A percentile compares a stretch with the other conserved stretches of the same genome.
phyloP scores from a whole-genome alignment of 1,140 invertebrate genomes.

The Zaprionus lachaisei region DNA sequence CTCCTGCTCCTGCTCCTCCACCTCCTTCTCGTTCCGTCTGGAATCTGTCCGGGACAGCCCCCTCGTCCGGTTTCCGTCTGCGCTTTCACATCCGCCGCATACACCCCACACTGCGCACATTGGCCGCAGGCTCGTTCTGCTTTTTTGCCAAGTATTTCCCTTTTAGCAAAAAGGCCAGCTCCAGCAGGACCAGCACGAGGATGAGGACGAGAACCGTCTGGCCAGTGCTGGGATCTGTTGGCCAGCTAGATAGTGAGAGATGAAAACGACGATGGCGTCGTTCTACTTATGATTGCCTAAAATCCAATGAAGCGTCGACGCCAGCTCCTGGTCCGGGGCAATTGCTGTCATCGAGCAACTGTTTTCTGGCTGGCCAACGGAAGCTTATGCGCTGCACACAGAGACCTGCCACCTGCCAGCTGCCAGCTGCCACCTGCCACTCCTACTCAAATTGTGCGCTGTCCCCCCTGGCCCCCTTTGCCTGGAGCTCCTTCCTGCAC shows the following conservation, averaged over 20 bases:
- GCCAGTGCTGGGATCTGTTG: background rate
- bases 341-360: constrained; percentile 48
- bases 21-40: background rate
- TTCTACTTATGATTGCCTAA: constrained; percentile 55
- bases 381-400: constrained; percentile 26
- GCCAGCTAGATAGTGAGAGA: background rate
- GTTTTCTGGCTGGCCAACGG: constrained; percentile 36
- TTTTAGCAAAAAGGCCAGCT: constrained; percentile 44
- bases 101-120: background rate
- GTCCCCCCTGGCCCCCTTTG: too few relatives aligned
- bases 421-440: background rate
- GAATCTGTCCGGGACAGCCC: background rate
- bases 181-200: constrained; percentile 1
- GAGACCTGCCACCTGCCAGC: background rate
- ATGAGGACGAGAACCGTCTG: background rate
- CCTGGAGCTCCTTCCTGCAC: background rate
- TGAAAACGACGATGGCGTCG: background rate
- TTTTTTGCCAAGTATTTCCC: constrained; percentile 46
- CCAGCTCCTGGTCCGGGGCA: constrained; percentile 28
- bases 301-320: constrained; percentile 54
- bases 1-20: background rate
- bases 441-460: background rate
- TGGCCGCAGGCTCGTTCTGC: constrained; percentile 24
- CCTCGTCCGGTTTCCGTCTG: background rate
- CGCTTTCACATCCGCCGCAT: background rate